Percentiles rank a stretch among this genome's conserved stretches.
Conservation (phyloP, 1,140 invertebrate species). For the Aphelenchoides besseyi region DNA sequence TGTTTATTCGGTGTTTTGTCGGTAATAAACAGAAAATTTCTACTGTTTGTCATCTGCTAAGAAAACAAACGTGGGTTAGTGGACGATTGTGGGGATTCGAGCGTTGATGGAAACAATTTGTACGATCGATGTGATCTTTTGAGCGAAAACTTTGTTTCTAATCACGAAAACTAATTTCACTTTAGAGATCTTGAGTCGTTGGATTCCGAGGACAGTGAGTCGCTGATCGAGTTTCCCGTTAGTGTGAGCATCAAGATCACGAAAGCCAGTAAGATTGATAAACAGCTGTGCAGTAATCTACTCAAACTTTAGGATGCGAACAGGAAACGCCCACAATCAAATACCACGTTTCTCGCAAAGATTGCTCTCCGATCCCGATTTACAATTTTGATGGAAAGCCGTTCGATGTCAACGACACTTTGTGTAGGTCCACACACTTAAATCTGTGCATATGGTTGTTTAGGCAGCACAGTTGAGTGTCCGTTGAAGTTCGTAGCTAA, state of each 20-base stretch:
- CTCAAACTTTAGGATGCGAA: slow-evolving; percentile 2
- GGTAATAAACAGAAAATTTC: slow-evolving; percentile 9
- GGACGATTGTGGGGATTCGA: no score
- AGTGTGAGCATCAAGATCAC: not conserved
- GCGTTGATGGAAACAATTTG: no score
- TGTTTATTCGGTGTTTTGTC: not conserved
- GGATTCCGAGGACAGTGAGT: not conserved
- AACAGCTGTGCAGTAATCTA: not conserved
- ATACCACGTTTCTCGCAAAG: not conserved
- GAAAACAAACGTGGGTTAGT: no score
- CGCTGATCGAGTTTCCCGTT: slow-evolving; percentile 8
- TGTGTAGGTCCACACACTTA: not conserved
- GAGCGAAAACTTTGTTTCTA: no score
- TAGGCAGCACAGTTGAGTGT: slow-evolving; percentile 2
- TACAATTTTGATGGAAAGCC: not conserved
- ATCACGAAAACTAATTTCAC: not conserved
- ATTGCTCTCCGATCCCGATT: not conserved
- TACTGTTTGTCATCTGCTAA: not conserved
- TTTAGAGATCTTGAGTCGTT: not conserved
- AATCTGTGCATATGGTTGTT: not conserved
- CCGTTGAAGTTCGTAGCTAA: not conserved
- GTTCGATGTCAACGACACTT: slow-evolving; percentile 6
- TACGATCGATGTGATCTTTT: no score
- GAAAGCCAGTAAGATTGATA: not conserved
- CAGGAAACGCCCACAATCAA: not conserved